Percentiles rank a stretch among this genome's conserved stretches.
Conservation (phyloP, 2,113 vertebrate species). For the Lycaon pictus region DNA sequence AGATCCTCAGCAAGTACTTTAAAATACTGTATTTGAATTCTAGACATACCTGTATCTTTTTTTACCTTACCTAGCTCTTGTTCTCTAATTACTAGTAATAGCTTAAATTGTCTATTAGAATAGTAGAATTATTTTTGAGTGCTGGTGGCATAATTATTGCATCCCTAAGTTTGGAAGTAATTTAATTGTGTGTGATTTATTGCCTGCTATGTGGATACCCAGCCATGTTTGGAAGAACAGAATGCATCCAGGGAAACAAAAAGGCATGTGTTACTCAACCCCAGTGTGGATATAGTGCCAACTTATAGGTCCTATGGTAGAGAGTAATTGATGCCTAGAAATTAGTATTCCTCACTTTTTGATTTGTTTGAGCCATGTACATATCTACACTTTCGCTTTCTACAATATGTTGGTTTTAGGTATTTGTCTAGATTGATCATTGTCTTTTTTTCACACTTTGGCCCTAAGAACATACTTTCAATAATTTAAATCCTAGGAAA, state of each 20-base stretch:
- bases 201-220: conserved; percentile 46
- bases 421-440: conserved; percentile 22
- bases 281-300: neutral
- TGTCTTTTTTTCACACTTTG: neutral
- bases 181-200: conserved; percentile 71
- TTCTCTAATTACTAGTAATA: conserved; percentile 70
- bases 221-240: conserved; percentile 43
- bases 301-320: conserved; percentile 25
- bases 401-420: neutral
- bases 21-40: conserved; percentile 67
- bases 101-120: conserved; percentile 57
- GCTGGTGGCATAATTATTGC: conserved; percentile 41
- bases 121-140: conserved; percentile 53
- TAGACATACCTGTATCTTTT: conserved; percentile 55
- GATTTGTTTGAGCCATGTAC: conserved; percentile 2
- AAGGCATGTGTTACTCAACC: conserved; percentile 6
- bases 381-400: neutral
- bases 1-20: conserved; percentile 56
- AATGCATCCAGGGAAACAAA: conserved; percentile 35
- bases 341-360: neutral
- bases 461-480: conserved; percentile 39
- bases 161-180: conserved; percentile 60
- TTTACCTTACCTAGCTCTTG: conserved; percentile 44
- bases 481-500: conserved; percentile 51
- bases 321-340: neutral